These are phyloP conservation scores for Lipotes vexillifer DNA, from an alignment of 2,113 vertebrate species.

Conservation along the genomic window DNA sequence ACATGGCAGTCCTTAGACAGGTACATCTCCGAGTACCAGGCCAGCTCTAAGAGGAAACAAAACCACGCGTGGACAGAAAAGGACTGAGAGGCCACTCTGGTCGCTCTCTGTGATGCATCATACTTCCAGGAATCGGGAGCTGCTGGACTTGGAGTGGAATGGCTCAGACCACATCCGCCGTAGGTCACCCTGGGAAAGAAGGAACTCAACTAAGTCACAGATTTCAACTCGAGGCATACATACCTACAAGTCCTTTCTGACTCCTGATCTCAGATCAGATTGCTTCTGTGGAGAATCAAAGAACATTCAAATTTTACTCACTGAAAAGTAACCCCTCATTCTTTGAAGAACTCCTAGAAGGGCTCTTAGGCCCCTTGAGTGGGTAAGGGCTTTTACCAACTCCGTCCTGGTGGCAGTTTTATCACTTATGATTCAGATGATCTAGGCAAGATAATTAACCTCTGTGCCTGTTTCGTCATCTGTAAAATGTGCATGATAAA, in stretches of 20 bases:
- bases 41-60: slow-evolving; percentile 75
- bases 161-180: slow-evolving; percentile 99
- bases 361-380: neutral
- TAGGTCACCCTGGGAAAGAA: slow-evolving; percentile 90
- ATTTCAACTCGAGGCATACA: neutral
- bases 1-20: slow-evolving; percentile 58
- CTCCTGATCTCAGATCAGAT: neutral
- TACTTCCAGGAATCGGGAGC: slow-evolving; percentile 98
- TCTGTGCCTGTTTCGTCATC: neutral
- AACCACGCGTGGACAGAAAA: slow-evolving; percentile 77
- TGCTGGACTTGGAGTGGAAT: slow-evolving; percentile 96
- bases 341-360: neutral
- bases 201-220: neutral
- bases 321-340: neutral
- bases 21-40: slow-evolving; percentile 73
- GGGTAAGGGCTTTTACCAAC: neutral
- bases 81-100: slow-evolving; percentile 76
- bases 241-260: neutral
- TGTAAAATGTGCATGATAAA: neutral
- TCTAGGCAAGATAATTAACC: neutral
- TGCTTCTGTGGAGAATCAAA: neutral
- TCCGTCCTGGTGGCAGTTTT: neutral
- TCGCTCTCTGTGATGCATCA: slow-evolving; percentile 85
- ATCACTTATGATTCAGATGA: neutral
- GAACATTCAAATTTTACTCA: neutral